These are phyloP conservation scores for Cathartes aura DNA, from an alignment of 2,113 vertebrate genomes.

Conservation along the genomic window DNA sequence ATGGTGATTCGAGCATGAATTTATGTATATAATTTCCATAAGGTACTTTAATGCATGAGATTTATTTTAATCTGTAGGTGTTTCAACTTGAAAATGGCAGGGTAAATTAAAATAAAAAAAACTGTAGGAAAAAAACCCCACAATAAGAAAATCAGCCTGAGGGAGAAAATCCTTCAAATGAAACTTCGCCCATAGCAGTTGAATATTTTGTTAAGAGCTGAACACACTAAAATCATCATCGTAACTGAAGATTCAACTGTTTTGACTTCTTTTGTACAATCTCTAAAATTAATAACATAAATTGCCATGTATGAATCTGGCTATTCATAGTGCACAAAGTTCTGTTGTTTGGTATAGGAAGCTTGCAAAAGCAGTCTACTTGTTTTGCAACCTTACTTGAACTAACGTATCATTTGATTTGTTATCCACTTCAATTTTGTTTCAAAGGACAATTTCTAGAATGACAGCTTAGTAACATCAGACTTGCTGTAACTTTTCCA, in stretches of 20 bases:
- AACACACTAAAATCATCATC: neutral
- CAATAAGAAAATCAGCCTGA: neutral
- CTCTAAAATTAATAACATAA: neutral
- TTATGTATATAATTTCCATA: neutral
- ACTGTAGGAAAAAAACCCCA: accelerated
- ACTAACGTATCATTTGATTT: neutral
- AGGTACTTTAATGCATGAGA: neutral
- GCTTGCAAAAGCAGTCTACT: neutral
- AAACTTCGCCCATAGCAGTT: neutral
- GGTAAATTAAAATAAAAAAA: neutral
- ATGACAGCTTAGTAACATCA: neutral
- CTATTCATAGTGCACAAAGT: neutral
- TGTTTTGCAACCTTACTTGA: neutral
- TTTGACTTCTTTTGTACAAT: neutral
- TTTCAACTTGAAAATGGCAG: neutral
- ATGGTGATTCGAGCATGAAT: neutral
- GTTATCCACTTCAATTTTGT: neutral
- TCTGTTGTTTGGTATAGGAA: neutral
- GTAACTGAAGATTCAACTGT: neutral
- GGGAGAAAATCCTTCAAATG: neutral
- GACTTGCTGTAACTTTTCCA: constrained; percentile 11
- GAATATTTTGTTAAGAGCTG: neutral
- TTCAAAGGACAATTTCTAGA: neutral
- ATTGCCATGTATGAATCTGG: neutral
- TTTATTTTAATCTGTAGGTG: neutral